phyloP scores from a whole-genome alignment of 2,797 vertebrate genomes.

The Cichlasoma orientale region DNA sequence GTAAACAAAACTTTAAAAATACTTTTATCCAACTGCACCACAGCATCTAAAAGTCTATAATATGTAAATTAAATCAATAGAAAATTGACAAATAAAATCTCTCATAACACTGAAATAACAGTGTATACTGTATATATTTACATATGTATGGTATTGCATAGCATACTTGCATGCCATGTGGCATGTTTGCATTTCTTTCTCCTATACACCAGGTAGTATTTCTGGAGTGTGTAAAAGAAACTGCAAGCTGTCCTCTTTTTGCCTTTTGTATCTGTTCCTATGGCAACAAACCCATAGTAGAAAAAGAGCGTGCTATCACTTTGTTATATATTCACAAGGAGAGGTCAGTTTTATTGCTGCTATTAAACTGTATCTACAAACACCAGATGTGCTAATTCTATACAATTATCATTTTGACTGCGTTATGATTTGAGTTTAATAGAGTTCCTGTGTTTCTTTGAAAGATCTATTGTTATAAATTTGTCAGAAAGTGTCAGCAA shows the following conservation, averaged over 20 bases:
- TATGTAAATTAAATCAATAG: not conserved
- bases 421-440: not conserved
- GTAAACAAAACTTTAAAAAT: not conserved
- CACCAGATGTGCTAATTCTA: not conserved
- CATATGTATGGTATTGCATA: not conserved
- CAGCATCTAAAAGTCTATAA: not conserved
- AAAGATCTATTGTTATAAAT: not conserved
- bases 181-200: not conserved
- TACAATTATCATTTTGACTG: conserved; percentile 14
- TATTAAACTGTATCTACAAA: conserved; percentile 7
- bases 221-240: conserved; percentile 16
- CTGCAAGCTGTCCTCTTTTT: conserved; percentile 24
- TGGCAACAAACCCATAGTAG: conserved; percentile 24
- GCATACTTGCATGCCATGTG: not conserved
- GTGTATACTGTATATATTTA: not conserved
- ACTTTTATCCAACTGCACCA: not conserved
- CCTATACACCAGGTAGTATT: not conserved
- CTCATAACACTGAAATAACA: not conserved
- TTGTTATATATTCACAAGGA: conserved; percentile 1
- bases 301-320: not conserved
- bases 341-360: not conserved
- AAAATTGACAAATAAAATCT: not conserved
- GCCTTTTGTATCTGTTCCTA: conserved; percentile 47
- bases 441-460: not conserved
- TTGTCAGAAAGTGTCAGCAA: not conserved